Percentiles rank a stretch among this genome's conserved stretches.
Evolutionary conservation across 1,140 invertebrate species (phyloP).

Genomic region (Orussus abietinus): DNA sequence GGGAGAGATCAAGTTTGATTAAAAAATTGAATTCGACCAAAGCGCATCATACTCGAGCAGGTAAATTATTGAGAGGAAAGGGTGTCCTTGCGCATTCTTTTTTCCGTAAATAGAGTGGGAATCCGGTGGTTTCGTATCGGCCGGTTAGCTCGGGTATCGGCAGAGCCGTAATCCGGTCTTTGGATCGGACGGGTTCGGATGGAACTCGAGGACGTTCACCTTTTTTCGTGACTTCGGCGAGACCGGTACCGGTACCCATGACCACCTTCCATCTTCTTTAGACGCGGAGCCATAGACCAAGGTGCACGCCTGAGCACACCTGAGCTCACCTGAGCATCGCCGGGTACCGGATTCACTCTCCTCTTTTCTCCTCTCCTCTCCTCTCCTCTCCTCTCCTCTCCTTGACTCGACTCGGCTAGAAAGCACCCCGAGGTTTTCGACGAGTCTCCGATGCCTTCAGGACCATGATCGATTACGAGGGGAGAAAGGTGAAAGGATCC

Average conservation of each 20-base stretch:
- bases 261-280: slow-evolving; percentile 22
- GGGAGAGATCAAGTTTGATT: slow-evolving; percentile 15
- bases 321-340: too few species aligned
- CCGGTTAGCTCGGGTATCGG: background rate
- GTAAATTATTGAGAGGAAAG: too few species aligned
- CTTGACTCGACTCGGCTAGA: background rate
- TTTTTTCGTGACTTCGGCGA: slow-evolving; percentile 49
- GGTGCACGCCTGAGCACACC: too few species aligned
- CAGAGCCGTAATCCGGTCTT: slow-evolving; percentile 10
- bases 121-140: slow-evolving; percentile 4
- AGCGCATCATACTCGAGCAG: too few species aligned
- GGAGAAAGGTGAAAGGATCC: background rate
- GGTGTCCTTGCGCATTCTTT: too few species aligned
- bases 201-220: slow-evolving; percentile 48
- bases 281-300: background rate
- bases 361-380: slow-evolving; percentile 1
- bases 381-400: background rate
- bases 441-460: background rate
- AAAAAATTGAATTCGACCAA: too few species aligned
- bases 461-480: background rate
- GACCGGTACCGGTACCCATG: slow-evolving; percentile 27
- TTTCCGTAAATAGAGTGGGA: too few species aligned
- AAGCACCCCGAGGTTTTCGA: too few species aligned
- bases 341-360: too few species aligned
- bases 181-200: slow-evolving; percentile 40